Evolutionary conservation across 2,113 vertebrate genomes (phyloP).

Genomic region (Bos taurus): DNA sequence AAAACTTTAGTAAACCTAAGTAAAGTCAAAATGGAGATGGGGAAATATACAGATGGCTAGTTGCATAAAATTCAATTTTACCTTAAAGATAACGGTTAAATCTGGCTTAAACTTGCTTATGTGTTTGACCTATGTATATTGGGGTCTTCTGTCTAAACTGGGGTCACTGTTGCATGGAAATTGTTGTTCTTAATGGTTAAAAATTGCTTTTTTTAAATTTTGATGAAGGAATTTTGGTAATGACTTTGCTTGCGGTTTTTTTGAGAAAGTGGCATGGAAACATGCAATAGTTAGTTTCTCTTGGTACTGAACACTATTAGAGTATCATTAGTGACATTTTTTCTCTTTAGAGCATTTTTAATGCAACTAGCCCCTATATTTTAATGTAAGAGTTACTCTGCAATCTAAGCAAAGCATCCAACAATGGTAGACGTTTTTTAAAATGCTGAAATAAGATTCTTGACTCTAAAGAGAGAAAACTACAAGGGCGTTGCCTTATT

Average conservation of each 20-base stretch:
- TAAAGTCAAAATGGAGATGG: constrained; percentile 92
- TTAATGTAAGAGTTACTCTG: constrained; percentile 76
- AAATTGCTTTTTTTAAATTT: constrained; percentile 76
- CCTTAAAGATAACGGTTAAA: constrained; percentile 83
- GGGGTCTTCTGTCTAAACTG: constrained; percentile 83
- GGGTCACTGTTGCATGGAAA: constrained; percentile 85
- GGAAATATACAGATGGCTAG: constrained; percentile 84
- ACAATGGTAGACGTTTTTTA: constrained; percentile 66
- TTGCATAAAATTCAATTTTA: constrained; percentile 83
- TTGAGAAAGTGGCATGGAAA: constrained; percentile 73
- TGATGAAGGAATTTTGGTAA: constrained; percentile 83
- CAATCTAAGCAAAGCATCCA: constrained; percentile 78
- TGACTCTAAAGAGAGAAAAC: constrained; percentile 81
- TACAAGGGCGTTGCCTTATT: constrained; percentile 77
- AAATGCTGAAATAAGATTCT: constrained; percentile 80
- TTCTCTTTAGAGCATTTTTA: constrained; percentile 81
- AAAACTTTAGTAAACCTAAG: constrained; percentile 79
- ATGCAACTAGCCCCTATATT: constrained; percentile 82
- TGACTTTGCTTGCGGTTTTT: constrained; percentile 75
- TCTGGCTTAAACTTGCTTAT: constrained; percentile 80
- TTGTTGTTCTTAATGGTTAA: constrained; percentile 79
- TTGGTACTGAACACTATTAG: constrained; percentile 75
- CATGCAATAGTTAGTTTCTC: constrained; percentile 75
- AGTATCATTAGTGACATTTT: constrained; percentile 75
- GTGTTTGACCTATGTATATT: constrained; percentile 78